phyloP scores from a whole-genome alignment of 2,888 invertebrate species.

The Ctenicera cuprea region DNA sequence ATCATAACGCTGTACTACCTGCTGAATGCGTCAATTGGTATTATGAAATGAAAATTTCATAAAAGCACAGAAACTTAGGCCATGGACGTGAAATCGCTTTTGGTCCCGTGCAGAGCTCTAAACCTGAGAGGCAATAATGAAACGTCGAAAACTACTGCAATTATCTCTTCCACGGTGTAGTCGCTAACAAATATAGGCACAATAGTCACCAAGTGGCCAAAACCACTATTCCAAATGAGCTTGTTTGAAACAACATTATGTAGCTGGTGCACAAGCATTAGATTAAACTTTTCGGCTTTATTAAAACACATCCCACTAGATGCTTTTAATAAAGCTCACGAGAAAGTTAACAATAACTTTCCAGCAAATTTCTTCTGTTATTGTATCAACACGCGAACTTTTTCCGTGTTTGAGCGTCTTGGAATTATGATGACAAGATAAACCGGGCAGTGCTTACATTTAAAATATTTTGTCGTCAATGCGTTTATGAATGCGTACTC shows the following conservation, averaged over 20 bases:
- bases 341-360: constrained; percentile 14
- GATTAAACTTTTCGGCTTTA: constrained; percentile 14
- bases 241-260: constrained; percentile 11
- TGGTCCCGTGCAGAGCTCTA: constrained; percentile 18
- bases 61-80: neutral
- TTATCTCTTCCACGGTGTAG: constrained; percentile 24
- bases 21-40: too few relatives aligned
- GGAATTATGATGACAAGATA: constrained; percentile 10
- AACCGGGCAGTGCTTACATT: constrained; percentile 2
- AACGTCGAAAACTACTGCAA: constrained; percentile 17
- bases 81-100: neutral
- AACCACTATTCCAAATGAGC: constrained; percentile 29
- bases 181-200: constrained; percentile 20
- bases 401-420: neutral
- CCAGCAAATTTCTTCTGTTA: neutral
- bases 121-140: constrained; percentile 17
- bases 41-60: too few relatives aligned
- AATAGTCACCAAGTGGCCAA: constrained; percentile 33
- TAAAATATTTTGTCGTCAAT: constrained; percentile 43
- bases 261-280: constrained; percentile 12
- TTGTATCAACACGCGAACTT: neutral
- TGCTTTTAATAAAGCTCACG: constrained; percentile 17
- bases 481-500: constrained; percentile 41
- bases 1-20: too few relatives aligned
- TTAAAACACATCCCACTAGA: constrained; percentile 18